Evolutionary conservation across 2,888 invertebrate species (phyloP).

Genomic region (Muscina levida): DNA sequence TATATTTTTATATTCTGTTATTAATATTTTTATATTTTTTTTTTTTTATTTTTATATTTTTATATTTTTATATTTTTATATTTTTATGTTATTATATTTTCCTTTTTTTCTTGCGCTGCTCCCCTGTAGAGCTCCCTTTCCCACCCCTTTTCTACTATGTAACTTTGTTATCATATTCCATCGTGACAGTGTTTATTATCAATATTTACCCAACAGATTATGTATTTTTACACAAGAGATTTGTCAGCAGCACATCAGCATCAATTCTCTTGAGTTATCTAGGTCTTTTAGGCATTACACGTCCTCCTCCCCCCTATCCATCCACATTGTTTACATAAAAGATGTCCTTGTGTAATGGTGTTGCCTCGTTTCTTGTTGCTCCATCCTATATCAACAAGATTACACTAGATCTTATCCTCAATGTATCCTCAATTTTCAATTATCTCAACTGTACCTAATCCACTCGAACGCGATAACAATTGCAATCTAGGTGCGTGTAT

Average conservation of each 20-base stretch:
- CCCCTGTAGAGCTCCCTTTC: too few relatives aligned
- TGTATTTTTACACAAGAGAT: constrained; percentile 38
- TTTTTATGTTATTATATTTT: too few relatives aligned
- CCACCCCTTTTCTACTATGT: too few relatives aligned
- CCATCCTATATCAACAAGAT: neutral
- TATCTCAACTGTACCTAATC: constrained; percentile 31
- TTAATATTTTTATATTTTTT: too few relatives aligned
- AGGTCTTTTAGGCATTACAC: neutral
- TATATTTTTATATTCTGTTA: too few relatives aligned
- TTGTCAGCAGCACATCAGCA: constrained; percentile 1
- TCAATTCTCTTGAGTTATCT: neutral
- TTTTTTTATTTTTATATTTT: too few relatives aligned
- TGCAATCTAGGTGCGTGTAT: constrained; percentile 36
- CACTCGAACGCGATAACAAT: constrained; percentile 1
- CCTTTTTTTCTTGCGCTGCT: too few relatives aligned
- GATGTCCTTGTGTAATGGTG: neutral
- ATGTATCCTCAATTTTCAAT: neutral
- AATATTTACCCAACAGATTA: constrained; percentile 50
- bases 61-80: too few relatives aligned
- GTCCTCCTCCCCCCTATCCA: too few relatives aligned
- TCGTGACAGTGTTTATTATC: constrained; percentile 1
- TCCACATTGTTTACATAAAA: constrained; percentile 15
- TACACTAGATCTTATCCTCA: constrained; percentile 23
- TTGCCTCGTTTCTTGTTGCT: neutral
- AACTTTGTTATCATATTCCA: too few relatives aligned